phyloP scores from a whole-genome alignment of 2,888 invertebrate species.

The Sabatieria punctata region DNA sequence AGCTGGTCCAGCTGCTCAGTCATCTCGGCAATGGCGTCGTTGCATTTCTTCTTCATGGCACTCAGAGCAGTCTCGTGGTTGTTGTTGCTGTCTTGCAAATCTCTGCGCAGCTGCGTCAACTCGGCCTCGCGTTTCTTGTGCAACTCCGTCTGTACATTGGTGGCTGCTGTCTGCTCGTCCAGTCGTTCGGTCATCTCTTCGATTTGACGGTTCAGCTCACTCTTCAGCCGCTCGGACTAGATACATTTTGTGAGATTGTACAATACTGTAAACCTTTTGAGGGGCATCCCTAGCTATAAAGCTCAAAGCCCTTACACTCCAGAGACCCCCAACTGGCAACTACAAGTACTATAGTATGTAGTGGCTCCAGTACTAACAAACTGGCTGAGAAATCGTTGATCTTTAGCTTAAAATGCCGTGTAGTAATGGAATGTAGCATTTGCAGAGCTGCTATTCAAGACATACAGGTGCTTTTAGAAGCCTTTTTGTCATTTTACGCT shows the following conservation, averaged over 20 bases:
- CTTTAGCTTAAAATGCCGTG: too few relatives aligned
- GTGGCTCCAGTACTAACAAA: too few relatives aligned
- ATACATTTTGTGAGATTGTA: constrained; percentile 41
- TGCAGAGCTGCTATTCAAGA: too few relatives aligned
- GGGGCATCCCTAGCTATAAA: not conserved
- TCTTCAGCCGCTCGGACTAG: constrained; percentile 85
- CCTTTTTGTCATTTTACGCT: too few relatives aligned
- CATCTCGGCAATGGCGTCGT: constrained; percentile 96
- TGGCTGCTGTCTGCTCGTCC: constrained; percentile 97
- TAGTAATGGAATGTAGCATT: too few relatives aligned
- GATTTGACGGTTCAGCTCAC: constrained; percentile 86
- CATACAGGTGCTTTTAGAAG: too few relatives aligned
- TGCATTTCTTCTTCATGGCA: constrained; percentile 97
- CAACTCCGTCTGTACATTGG: constrained; percentile 76
- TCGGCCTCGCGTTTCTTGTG: constrained; percentile 99
- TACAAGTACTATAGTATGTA: too few relatives aligned
- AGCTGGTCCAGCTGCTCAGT: constrained; percentile 98
- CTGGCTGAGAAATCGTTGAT: too few relatives aligned
- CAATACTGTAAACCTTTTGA: constrained; percentile 4
- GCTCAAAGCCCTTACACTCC: too few relatives aligned
- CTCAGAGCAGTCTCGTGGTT: constrained; percentile 93
- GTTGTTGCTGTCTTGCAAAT: constrained; percentile 95
- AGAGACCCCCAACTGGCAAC: not conserved
- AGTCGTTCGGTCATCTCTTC: constrained; percentile 92
- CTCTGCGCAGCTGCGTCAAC: constrained; percentile 89